Evolutionary conservation across 2,113 vertebrate genomes (phyloP).

Genomic region (Engystomops pustulosus): DNA sequence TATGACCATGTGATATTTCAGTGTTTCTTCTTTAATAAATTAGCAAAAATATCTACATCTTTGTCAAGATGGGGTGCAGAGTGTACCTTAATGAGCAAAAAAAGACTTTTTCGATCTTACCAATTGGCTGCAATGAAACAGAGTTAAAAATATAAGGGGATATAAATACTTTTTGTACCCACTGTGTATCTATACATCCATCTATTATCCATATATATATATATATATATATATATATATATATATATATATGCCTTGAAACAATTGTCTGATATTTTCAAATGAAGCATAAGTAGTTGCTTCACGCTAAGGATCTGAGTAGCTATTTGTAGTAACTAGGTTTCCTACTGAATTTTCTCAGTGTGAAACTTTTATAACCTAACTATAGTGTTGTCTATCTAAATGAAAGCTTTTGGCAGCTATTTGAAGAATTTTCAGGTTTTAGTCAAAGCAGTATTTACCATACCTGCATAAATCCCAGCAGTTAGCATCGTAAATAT

Average conservation of each 20-base stretch:
- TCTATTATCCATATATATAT: too few species aligned
- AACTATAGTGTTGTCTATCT: slow-evolving; percentile 39
- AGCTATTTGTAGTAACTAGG: slow-evolving; percentile 30
- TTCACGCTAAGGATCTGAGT: slow-evolving; percentile 53
- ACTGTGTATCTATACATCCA: too few species aligned
- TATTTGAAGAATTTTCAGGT: slow-evolving; percentile 13
- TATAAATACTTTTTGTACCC: too few species aligned
- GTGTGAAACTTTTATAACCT: slow-evolving; percentile 22
- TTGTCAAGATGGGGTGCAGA: too few species aligned
- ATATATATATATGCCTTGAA: neutral
- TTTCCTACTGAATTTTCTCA: slow-evolving; percentile 22
- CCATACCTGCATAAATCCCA: neutral
- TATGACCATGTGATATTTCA: too few species aligned
- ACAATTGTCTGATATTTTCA: neutral
- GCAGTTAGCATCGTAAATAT: slow-evolving; percentile 28
- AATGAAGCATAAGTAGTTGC: slow-evolving; percentile 53
- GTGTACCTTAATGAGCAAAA: too few species aligned
- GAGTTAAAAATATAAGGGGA: too few species aligned
- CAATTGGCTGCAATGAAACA: too few species aligned
- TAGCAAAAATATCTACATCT: too few species aligned
- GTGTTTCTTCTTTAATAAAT: too few species aligned
- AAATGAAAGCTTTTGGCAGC: slow-evolving; percentile 20
- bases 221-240: too few species aligned
- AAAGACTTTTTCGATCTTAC: too few species aligned
- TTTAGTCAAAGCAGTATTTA: slow-evolving; percentile 10